Evolutionary conservation across 2,888 invertebrate genomes (phyloP).

Genomic region (Drosophila nr. medialis): DNA sequence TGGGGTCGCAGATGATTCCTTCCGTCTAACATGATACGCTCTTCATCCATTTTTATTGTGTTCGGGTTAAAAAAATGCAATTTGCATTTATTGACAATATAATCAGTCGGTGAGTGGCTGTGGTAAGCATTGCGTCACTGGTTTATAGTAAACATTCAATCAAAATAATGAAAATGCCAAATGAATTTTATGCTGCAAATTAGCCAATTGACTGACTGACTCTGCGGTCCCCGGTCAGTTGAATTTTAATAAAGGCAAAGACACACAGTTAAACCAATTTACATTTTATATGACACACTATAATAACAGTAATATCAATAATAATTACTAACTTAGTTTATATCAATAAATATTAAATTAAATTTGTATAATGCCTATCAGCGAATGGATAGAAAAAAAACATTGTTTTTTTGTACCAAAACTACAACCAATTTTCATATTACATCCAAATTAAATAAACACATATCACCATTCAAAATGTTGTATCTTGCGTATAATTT

Average conservation of each 20-base stretch:
- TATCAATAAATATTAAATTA: background rate
- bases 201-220: constrained; percentile 63
- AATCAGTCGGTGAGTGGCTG: constrained; percentile 46
- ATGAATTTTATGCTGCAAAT: constrained; percentile 53
- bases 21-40: background rate
- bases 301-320: constrained; percentile 11
- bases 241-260: constrained; percentile 19
- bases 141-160: constrained; percentile 63
- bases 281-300: constrained; percentile 20
- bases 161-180: constrained; percentile 58
- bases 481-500: background rate
- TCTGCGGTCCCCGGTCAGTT: constrained; percentile 33
- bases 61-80: constrained; percentile 37
- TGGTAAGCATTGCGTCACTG: constrained; percentile 1
- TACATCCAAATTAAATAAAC: background rate
- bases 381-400: rapidly evolving
- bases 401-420: background rate
- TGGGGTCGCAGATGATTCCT: background rate
- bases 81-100: constrained; percentile 66
- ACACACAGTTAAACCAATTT: constrained; percentile 29
- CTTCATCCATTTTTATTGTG: background rate
- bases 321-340: constrained; percentile 24
- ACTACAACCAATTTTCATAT: background rate
- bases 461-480: background rate
- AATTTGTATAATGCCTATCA: background rate